Base-by-base conservation (phyloP, 1,140 invertebrate species). In the Gryllus bimaculatus region DNA sequence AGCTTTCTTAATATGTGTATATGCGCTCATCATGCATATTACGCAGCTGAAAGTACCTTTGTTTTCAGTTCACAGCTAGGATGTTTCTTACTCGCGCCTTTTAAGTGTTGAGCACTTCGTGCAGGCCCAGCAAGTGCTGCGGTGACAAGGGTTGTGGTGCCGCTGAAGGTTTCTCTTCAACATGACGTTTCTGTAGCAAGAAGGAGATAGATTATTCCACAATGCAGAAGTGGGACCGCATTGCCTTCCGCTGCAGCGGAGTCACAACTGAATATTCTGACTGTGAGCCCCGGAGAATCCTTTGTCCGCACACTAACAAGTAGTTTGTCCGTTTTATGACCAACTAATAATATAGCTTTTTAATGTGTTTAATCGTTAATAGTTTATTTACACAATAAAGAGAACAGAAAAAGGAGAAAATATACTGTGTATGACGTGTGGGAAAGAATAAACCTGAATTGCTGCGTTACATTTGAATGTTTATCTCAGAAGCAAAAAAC, bases 131-230 rank as follows among this genome's bases (percentile, higher is more conserved):
- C 84, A 89, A 78, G 92, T 94, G 10, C 85, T 96, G 5, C 85
- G n/a, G 88, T 10, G 94, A 96, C 84, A 85, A 89, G 8, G 93
- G 94, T 0, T 89, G 89, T 78, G 95, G 95, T 0, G 90, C 92
- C 0, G 93, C 88, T 0, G 93, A 96, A 86, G 95, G 93, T 6
- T 94, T 95, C 82, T 94, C 93, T 8, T 96, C 0, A 96, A 96
- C 85, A 90, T 95, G 88, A 91, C 92, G 8, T 96, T 95, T 84
- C 84, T 94, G 8, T 84, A 86, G n/a, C 89, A 91, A 81, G 89
- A 90, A 78, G 91, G 91, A 0, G 87, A 90, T 78, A 86, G 90
- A 74, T 84, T 94, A 82, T 92, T 94, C 82, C 91, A 94, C 82
- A 96, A 95, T 82, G 89, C 91, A 0, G 95, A 96, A 85, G 90